Evolutionary conservation across 2,113 vertebrate species (phyloP).

Genomic region (Microcebus tavaratra): DNA sequence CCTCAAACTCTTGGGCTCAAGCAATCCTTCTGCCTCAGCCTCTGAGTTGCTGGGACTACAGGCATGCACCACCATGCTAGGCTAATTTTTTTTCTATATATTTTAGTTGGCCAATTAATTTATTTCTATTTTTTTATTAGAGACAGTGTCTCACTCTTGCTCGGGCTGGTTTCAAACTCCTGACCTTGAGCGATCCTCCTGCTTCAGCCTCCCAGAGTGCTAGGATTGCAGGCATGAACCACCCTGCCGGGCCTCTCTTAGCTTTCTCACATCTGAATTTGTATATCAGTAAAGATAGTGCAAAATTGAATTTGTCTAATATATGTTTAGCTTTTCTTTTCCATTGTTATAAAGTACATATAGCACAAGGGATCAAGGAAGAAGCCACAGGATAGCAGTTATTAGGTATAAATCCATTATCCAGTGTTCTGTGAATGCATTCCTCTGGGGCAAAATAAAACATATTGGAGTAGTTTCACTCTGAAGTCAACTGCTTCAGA

Average conservation of each 20-base stretch:
- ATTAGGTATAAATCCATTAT: background rate
- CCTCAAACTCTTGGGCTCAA: too few species aligned
- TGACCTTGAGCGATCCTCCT: too few species aligned
- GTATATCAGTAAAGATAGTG: background rate
- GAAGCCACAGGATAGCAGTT: background rate
- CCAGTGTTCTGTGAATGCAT: background rate
- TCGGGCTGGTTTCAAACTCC: too few species aligned
- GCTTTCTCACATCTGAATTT: background rate
- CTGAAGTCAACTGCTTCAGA: background rate
- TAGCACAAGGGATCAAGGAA: background rate
- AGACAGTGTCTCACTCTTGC: too few species aligned
- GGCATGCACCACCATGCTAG: too few species aligned
- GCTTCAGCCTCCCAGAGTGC: too few species aligned
- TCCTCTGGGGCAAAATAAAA: slow-evolving; percentile 13
- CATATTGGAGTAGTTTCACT: background rate
- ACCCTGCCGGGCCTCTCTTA: background rate
- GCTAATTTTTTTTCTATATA: too few species aligned
- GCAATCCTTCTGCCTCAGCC: too few species aligned
- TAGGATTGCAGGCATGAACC: too few species aligned
- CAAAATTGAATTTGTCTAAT: background rate
- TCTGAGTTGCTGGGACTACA: too few species aligned
- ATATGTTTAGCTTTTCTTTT: background rate
- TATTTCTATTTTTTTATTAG: too few species aligned
- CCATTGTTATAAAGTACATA: background rate
- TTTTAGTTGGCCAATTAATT: too few species aligned